Base-by-base conservation (phyloP, 35 echinoderm and acorn worm species). In the Apostichopus japonicus region DNA sequence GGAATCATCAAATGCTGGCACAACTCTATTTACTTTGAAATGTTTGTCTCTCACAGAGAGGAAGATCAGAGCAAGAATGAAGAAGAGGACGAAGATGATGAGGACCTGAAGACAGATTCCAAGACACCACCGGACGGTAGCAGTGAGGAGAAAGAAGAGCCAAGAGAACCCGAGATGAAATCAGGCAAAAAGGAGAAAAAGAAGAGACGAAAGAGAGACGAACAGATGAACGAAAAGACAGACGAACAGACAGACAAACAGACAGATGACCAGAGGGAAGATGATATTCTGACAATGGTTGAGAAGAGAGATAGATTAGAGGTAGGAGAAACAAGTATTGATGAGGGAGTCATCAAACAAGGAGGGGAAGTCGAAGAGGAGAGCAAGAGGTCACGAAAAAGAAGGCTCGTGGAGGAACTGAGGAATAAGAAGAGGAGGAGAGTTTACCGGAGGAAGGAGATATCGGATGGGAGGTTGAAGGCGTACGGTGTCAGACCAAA, bases 401-500 rank as follows among this genome's bases (percentile, higher is more conserved):
- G 77, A 51, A 81, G 27, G 63, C 16, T 92, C 2, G 51, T 83
- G 24, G 59, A 84, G 56, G 79, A 92, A 56, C 2, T 83, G 58
- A 92, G 59, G 23, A 55, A 65, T 15, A 73, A 52, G 52, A 93
- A 93, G 67, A 53, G 80, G 27, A 56, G 79, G 27, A 80, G 51
- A 22, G 22, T 87, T n/a, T 23, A 51, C 52, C 19, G 76, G 23
- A 72, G 53, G 72, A 79, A 83, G 17, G 62, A 72, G 8, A 82
- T 99, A 23, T 95, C 97, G 0, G 95, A 99, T 27, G 93, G 90
- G 19, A 61, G 97, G 61, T 59, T 99, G 25, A 93, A 89, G 72
- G 97, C 97, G 6, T 99, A 99, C 77, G 97, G 97, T 23, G 88
- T 99, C n/a, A 93, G 94, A 65, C 97, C 97, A 33, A 96, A 88